These are phyloP conservation scores for Pagrus major DNA, from an alignment of 2,113 vertebrate genomes.

Conservation along the genomic window DNA sequence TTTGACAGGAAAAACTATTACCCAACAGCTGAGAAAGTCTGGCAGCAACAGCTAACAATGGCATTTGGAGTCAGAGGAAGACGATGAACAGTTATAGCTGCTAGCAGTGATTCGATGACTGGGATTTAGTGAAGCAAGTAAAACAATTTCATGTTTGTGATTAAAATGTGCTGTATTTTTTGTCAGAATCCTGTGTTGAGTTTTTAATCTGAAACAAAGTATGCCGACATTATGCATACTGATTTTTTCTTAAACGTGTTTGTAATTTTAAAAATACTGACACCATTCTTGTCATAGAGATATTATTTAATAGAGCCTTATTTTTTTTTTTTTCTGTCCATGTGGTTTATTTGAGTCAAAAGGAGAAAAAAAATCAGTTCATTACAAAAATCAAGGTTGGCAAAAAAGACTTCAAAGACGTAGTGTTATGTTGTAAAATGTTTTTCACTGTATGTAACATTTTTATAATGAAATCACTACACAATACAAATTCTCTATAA, in stretches of 20 bases:
- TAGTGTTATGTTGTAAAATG: background rate
- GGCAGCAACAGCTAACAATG: slow-evolving; percentile 1
- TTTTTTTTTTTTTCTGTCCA: background rate
- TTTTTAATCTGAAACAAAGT: background rate
- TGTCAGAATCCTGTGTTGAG: background rate
- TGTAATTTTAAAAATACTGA: background rate
- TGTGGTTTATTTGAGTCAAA: too few relatives aligned
- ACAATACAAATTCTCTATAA: background rate
- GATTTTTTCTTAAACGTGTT: background rate
- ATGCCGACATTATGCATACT: background rate
- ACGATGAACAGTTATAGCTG: background rate
- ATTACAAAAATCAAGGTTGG: background rate
- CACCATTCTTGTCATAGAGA: background rate
- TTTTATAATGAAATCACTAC: background rate
- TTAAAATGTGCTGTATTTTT: background rate
- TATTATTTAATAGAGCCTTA: background rate
- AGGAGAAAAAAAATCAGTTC: background rate
- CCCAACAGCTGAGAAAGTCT: slow-evolving; percentile 6
- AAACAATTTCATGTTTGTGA: background rate
- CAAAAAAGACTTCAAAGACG: background rate
- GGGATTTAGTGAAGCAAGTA: background rate
- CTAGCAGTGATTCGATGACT: background rate
- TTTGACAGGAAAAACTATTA: slow-evolving; percentile 13
- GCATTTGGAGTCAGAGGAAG: slow-evolving; percentile 8
- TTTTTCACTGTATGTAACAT: background rate